Evolutionary conservation across 2,888 invertebrate species (phyloP).

Genomic region (Patella ulyssiponensis): DNA sequence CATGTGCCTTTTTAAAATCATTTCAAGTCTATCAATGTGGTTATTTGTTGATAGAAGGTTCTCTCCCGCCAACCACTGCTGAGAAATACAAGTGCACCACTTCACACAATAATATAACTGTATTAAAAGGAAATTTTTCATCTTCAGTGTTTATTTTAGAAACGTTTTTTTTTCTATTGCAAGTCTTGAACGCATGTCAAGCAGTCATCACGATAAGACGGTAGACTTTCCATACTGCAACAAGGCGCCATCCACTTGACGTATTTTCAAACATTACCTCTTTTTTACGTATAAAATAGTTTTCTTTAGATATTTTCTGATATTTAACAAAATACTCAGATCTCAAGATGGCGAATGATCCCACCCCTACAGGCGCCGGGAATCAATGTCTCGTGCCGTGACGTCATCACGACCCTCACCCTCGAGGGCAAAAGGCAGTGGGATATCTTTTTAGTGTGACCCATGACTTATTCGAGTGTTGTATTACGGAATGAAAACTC

Average conservation of each 20-base stretch:
- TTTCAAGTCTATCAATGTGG: neutral
- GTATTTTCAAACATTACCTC: slow-evolving; percentile 7
- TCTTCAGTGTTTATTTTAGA: slow-evolving; percentile 1
- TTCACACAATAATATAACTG: slow-evolving; percentile 5
- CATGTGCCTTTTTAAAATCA: too few relatives aligned
- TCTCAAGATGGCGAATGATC: slow-evolving; percentile 9
- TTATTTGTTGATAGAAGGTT: neutral
- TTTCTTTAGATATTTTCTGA: slow-evolving; percentile 11
- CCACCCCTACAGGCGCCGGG: slow-evolving; percentile 1
- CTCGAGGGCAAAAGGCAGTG: too few relatives aligned
- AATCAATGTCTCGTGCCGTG: neutral
- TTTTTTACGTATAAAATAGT: slow-evolving; percentile 7
- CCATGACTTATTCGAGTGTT: too few relatives aligned
- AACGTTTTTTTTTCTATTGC: neutral
- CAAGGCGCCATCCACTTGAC: slow-evolving; percentile 1
- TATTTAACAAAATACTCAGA: slow-evolving; percentile 12
- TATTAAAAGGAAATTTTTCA: slow-evolving; percentile 3
- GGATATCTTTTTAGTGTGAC: too few relatives aligned
- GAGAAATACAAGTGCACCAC: slow-evolving; percentile 1
- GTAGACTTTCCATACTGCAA: slow-evolving; percentile 7
- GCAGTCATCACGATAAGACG: slow-evolving; percentile 3
- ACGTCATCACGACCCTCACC: neutral
- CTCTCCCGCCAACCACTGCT: neutral
- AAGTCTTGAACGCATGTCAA: slow-evolving; percentile 4
- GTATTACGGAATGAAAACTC: too few relatives aligned